Base-by-base conservation (phyloP, 1,140 invertebrate species). In the Aporrectodea caliginosa region DNA sequence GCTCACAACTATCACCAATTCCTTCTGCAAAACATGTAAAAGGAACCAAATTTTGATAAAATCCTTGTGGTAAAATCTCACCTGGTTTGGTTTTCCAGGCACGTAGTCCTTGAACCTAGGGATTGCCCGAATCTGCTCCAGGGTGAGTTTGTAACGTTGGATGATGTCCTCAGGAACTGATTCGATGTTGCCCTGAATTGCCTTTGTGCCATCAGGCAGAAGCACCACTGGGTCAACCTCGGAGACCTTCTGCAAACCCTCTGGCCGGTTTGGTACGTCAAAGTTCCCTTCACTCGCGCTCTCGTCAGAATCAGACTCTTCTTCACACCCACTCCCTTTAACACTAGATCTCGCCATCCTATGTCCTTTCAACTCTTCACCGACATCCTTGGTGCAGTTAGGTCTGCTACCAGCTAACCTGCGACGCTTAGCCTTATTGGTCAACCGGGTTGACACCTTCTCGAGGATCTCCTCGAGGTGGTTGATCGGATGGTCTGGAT, bases 21-120 rank as follows among this genome's bases (percentile, higher is more conserved):
- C n/a, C n/a, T n/a, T n/a, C n/a, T n/a, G n/a, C n/a, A n/a, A n/a
- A n/a, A n/a, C n/a, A n/a, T n/a, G n/a, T n/a, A n/a, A n/a, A n/a
- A n/a, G n/a, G n/a, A n/a, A n/a, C n/a, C n/a, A n/a, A n/a, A n/a
- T n/a, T n/a, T n/a, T n/a, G n/a, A n/a, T n/a, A n/a, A n/a, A n/a
- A n/a, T n/a, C n/a, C n/a, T 29, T 79, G 16, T 33, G 32, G 35
- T 2, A 2, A 31, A 1, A 35, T 14, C 82, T 83, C 84, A 88
- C 87, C 78, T 85, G 89, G 32, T 85, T 88, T 34, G 86, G 87
- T 68, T 80, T 79, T 70, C 90, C 90, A 32, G 83, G 80, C 2
- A 84, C 29, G 83, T 91, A 91, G 82, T 90, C 88, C 75, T 85
- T 78, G 88, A 91, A 91, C 82, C 85, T 87, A 2, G 90, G 87